A percentile compares a stretch with the other conserved stretches of the same genome.
These are phyloP conservation scores for Microcebus ravelobensis DNA, from an alignment of 2,113 vertebrate genomes.

Conservation along the genomic window DNA sequence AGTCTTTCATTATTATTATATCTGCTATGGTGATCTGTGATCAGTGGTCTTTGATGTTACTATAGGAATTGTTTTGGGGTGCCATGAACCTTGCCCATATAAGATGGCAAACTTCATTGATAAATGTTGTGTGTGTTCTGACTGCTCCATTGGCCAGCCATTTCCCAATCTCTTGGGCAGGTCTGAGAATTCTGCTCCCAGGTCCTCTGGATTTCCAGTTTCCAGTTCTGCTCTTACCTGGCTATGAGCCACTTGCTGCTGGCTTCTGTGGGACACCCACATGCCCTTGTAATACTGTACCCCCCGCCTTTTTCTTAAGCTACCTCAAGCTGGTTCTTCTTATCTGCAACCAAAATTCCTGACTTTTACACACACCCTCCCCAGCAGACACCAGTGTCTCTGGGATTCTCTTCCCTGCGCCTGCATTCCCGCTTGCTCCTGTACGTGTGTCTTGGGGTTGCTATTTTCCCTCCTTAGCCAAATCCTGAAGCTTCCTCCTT, in stretches of 20 bases:
- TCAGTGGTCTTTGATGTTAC: not conserved
- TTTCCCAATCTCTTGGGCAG: not conserved
- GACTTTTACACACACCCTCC: not conserved
- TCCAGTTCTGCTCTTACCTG: not conserved
- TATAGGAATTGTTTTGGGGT: not conserved
- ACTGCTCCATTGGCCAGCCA: not conserved
- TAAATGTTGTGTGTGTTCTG: not conserved
- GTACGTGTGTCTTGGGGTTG: not conserved
- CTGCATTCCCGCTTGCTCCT: not conserved
- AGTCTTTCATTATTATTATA: not conserved
- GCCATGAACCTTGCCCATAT: not conserved
- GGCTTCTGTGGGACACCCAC: not conserved
- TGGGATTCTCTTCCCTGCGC: fast-evolving
- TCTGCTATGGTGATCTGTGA: not conserved
- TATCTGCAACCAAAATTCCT: not conserved
- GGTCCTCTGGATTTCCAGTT: not conserved
- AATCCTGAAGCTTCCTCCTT: not conserved
- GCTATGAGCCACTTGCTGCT: not conserved
- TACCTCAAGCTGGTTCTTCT: not conserved
- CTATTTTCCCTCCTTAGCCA: not conserved
- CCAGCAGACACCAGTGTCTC: fast-evolving
- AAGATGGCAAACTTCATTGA: not conserved
- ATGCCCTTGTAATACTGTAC: no score
- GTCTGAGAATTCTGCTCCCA: not conserved
- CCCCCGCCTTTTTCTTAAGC: not conserved